Evolutionary conservation across 2,797 vertebrate genomes (phyloP), one percentile per base, ranked within the genome.

Genomic region (Eleutherodactylus coqui): DNA sequence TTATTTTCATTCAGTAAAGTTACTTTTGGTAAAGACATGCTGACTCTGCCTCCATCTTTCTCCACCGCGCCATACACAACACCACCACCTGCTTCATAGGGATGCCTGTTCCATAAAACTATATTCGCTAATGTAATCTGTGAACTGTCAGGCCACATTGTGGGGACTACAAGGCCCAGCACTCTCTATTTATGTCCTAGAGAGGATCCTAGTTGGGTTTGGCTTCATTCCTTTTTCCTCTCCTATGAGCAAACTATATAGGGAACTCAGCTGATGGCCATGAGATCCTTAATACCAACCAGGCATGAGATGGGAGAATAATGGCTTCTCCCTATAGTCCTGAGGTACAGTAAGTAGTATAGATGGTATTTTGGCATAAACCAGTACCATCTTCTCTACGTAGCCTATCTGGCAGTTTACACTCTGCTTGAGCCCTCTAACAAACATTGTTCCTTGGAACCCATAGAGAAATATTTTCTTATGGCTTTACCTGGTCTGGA

Each of bases 401-500:
- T 58, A n/a, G 24, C 5, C 58, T 3, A 3, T 29, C 1, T 27
- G 7, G n/a, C 10, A 27, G n/a, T 27, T n/a, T 27, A 60, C 9
- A 64, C 62, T 34, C 17, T 17, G 29, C 29, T 17, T 64, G 14
- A 64, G 5, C 60, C 29, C 29, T 34, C 60, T 27, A 10, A 0
- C 55, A 8, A 0, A 24, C 16, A n/a, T n/a, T n/a, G n/a, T n/a
- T n/a, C n/a, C 14, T 17, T 51, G 49, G 49, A 19, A 0, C 16
- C 17, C 49, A 51, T 17, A 4, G 0, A 51, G 16, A 5, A 17
- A 3, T 8, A 13, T 32, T 6, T 0, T 36, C 62, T 36, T 17
- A 32, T 29, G 43, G 2, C n/a, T 27, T 80, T 85, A 85, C 84
- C 84, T 80, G 51, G 8, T 19, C 34, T 36, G 4, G 2, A 3